Evolutionary conservation across 2,888 invertebrate species (phyloP), one percentile per base, ranked within the genome.

Genomic region (Cybosia mesomella): DNA sequence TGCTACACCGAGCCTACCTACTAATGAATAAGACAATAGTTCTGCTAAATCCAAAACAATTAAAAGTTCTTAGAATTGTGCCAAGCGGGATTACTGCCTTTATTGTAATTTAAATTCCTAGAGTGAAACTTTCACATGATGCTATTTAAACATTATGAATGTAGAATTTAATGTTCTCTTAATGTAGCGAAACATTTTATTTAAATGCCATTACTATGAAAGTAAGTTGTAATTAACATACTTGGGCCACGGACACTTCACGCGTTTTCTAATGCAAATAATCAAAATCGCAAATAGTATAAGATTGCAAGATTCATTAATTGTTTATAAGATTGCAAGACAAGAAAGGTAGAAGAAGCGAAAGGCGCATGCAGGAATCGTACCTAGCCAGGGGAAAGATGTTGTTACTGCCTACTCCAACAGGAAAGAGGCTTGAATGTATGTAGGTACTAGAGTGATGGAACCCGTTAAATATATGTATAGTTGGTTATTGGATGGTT

Each of bases 141-240:
- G 21, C 34, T 58, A 36, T 21, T 57, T 54, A 5, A 0, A 0
- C 0, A 0, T 0, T 59, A 67, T 21, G 54, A 60, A 43, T 59
- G 58, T n/a, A 36, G 10, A 65, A 65, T 58, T 58, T 28, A 15
- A 18, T 18, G 39, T 43, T 58, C 24, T 43, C 32, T 28, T 43
- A 58, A 58, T 58, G 21, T 32, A 21, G 39, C 39, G 39, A 39
- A 39, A 64, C 7, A 43, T 28, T 64, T 24, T 18, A 59, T 59
- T 59, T 39, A 15, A 28, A 64, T 55, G 54, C 34, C 8, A 36
- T 28, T 43, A 39, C 59, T 22, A 39, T 39, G 59, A 60, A 67
- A 74, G 36, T 62, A 62, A 49, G 18, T 59, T 64, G 60, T 61
- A 59, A 76, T 66, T 62, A 68, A 68, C 64, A 66, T 60, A 60